Evolutionary conservation across 2,113 vertebrate species (phyloP).

Genomic region (Mustelus asterias): DNA sequence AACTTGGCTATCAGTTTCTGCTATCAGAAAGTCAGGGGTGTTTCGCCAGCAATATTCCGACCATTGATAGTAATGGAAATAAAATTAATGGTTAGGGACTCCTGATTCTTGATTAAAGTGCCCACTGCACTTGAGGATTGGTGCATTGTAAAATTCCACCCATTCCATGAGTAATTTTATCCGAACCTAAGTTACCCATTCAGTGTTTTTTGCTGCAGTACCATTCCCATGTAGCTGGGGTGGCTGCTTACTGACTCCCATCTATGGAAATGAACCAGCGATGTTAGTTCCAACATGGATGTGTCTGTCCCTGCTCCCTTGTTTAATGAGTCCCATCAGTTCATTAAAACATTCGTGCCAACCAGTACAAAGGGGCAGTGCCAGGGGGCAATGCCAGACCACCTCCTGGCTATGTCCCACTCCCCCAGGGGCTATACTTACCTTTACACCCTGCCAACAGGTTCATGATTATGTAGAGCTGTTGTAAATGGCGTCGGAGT

Average conservation of each 20-base stretch:
- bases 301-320: background rate
- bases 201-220: background rate
- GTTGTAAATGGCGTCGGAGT: no score
- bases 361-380: no score
- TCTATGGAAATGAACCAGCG: background rate
- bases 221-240: background rate
- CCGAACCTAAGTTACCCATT: background rate
- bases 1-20: no score
- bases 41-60: background rate
- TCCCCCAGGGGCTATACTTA: no score
- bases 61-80: background rate
- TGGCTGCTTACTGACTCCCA: background rate
- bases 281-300: background rate
- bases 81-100: background rate
- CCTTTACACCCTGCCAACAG: no score
- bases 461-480: no score
- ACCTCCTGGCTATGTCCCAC: no score
- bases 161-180: background rate
- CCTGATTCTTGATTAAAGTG: background rate
- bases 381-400: no score
- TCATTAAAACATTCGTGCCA: background rate
- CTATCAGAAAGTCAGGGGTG: background rate
- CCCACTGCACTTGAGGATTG: background rate
- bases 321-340: background rate
- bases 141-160: background rate